Evolutionary conservation across 2,797 vertebrate genomes (phyloP), one percentile per base, ranked within the genome.

Genomic region (Agapornis canus): DNA sequence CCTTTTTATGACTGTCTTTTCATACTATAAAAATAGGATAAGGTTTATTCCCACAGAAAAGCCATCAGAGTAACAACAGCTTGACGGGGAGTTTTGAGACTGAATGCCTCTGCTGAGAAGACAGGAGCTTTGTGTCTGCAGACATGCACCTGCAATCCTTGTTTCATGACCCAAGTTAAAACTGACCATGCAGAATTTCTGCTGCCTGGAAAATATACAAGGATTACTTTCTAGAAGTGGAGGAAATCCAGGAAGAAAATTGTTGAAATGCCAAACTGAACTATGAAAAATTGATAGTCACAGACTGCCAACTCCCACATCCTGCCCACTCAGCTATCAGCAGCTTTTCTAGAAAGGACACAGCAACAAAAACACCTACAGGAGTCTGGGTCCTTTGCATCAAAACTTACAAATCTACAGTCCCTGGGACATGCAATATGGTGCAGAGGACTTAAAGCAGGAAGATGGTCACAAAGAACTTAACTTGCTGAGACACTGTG

Each of bases 271-370:
- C 40, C 65, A 83, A 57, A 65, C 83, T 83, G 66, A 90, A 40
- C 64, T 81, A 73, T 81, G 80, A 90, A 83, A 94, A 94, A 92
- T 68, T 88, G 60, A 71, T 66, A 57, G 61, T 45, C 57, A 60
- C 1, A 15, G 82, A 11, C 76, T 90, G 82, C 65, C 69, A 86
- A 10, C 14, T 87, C 51, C 71, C 56, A 85, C 71, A 87, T 78
- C 69, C 76, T 90, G 69, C 77, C 82, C 57, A 81, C 72, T 16
- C 37, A 83, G 57, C 52, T 64, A 57, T 52, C 48, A 81, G 45
- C 37, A 78, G 32, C 48, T 81, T 78, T 73, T 90, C 42, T 63
- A 71, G 61, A 88, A 88, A 72, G 57, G 22, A 61, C 54, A 43
- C 16, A 69, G n/a, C 45, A 95, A 83, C 25, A 77, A 65, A 91